phyloP scores from a whole-genome alignment of 2,888 invertebrate genomes.

The Pheosia gnoma region DNA sequence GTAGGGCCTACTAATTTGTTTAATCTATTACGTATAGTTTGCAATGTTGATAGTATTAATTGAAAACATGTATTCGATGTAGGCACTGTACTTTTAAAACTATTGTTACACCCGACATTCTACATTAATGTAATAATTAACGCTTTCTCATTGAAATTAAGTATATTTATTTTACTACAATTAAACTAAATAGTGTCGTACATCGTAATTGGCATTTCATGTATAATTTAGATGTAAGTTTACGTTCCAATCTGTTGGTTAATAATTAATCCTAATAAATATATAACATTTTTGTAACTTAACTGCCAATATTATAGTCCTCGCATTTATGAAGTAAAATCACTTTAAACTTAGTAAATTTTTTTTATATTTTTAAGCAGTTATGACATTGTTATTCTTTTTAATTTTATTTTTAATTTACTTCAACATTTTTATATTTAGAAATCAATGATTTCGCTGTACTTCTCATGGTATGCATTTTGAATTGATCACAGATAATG shows the following conservation, averaged over 20 bases:
- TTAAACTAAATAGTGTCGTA: constrained; percentile 65
- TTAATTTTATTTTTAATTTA: constrained; percentile 2
- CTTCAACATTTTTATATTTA: constrained; percentile 5
- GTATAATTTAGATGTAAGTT: constrained; percentile 54
- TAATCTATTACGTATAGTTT: constrained; percentile 33
- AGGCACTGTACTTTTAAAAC: constrained; percentile 23
- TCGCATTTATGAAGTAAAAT: constrained; percentile 68
- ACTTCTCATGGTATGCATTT: constrained; percentile 4
- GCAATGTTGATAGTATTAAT: constrained; percentile 28
- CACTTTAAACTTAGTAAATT: constrained; percentile 37
- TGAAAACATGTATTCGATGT: constrained; percentile 21
- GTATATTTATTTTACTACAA: constrained; percentile 53
- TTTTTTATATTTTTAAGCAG: constrained; percentile 42
- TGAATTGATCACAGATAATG: constrained; percentile 2
- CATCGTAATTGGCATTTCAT: constrained; percentile 77
- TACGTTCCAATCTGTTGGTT: constrained; percentile 63
- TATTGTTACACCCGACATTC: constrained; percentile 14
- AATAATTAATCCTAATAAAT: constrained; percentile 40
- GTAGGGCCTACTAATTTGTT: constrained; percentile 22
- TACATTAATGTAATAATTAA: constrained; percentile 26
- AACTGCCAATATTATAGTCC: constrained; percentile 76
- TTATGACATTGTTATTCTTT: constrained; percentile 16
- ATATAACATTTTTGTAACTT: constrained; percentile 49
- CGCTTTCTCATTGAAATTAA: constrained; percentile 52
- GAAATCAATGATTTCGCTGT: too few species aligned